Evolutionary conservation across 1,140 invertebrate species (phyloP).

Genomic region (Coptotermes formosanus): DNA sequence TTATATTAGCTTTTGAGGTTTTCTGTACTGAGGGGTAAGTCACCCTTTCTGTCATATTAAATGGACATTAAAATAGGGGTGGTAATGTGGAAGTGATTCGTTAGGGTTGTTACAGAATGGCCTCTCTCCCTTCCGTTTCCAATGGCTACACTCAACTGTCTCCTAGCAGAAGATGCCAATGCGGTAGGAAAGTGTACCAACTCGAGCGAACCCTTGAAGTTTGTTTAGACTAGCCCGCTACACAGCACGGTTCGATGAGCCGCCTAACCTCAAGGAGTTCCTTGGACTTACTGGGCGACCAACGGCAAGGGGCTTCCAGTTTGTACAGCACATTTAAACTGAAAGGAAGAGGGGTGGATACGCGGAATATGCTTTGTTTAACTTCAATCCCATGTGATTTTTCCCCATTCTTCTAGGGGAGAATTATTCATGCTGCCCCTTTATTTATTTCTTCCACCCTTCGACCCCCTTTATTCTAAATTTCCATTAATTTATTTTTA

Average conservation of each 20-base stretch:
- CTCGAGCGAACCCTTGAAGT: neutral
- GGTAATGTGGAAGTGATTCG: neutral
- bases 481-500: slow-evolving; percentile 11
- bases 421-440: neutral
- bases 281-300: neutral
- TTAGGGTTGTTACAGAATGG: neutral
- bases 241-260: neutral
- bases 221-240: slow-evolving; percentile 5
- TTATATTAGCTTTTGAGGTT: neutral
- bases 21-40: neutral
- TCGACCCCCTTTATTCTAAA: neutral
- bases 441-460: neutral
- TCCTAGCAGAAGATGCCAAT: neutral
- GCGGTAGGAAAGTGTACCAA: neutral
- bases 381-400: slow-evolving; percentile 1
- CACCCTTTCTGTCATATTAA: slow-evolving; percentile 1
- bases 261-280: neutral
- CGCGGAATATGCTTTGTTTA: neutral
- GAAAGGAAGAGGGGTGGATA: neutral
- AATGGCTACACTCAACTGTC: neutral
- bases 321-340: neutral
- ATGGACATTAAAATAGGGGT: neutral
- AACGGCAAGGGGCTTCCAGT: neutral
- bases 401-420: neutral
- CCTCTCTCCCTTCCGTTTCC: neutral